Evolutionary conservation across 2,113 vertebrate genomes (phyloP), one percentile per base, ranked within the genome.

Genomic region (Aviceda subcristata): DNA sequence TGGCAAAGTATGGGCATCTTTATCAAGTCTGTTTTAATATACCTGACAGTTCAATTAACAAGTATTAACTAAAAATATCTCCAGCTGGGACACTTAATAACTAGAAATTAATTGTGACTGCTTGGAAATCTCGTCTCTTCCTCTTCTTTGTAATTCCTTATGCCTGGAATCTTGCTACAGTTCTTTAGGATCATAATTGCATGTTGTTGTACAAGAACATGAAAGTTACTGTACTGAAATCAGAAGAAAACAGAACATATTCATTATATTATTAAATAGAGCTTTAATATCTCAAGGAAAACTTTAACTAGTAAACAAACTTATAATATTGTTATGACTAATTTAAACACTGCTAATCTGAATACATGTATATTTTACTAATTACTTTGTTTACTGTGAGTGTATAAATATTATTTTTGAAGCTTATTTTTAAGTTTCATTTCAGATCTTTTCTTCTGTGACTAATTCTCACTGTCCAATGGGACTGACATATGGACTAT

Each of bases 31-130:
- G 21, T 41, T 95, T n/a, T 74, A 94, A 76, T 95, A 46, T 13
- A 90, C 43, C 67, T 75, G 83, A 41, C 62, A 94, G 46, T 92
- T 97, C 48, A 96, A 83, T 91, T 94, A 97, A 86, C 75, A 92
- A 84, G 46, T 92, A 86, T 80, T 95, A 90, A 94, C 56, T 94
- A 73, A 88, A 86, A 92, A 78, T 94, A 90, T 84, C 59, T 53
- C 53, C 43, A 60, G 2, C 20, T 81, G 45, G 19, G 60, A 75
- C 73, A 94, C 38, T 63, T 78, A 89, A 72, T 60, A 92, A 72
- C 43, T 66, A 84, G 36, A 60, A 96, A 76, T 76, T 94, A 91
- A 89, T 72, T 93, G 51, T 87, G 73, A 53, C 39, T 92, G 29
- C 55, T 86, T 86, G 78, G 19, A 81, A 90, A 86, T 93, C 46